Base-by-base conservation (phyloP, 1,140 invertebrate species). In the Lepidostoma basale region DNA sequence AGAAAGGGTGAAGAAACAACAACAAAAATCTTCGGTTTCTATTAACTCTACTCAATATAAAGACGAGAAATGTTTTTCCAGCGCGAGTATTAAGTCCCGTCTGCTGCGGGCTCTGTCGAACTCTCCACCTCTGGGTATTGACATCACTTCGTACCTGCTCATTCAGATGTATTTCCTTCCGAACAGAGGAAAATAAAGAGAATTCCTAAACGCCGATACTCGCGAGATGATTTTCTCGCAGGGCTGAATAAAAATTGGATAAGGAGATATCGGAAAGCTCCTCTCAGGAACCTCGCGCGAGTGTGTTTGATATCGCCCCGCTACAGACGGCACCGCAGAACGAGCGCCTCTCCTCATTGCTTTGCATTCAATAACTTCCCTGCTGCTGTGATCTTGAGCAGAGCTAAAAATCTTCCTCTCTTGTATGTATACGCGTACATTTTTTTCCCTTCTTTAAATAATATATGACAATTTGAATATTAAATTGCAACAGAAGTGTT, bases 121-220 rank as follows among this genome's bases (percentile, higher is more conserved):
- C 25, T 18, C 33, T 14, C 23, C 22, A 10, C 18, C 25, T 22
- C 8, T 8, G 49, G 40, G 47, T 63, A 54, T 66, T 66, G 63
- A 66, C 49, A 56, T 33, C 42, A 44, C 14, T 28, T 28, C 20
- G 25, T 6, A 39, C 33, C 64, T 28, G 40, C 64, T 59, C 33
- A 67, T 58, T 67, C 39, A 67, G 52, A 67, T 67, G 45, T 42
- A 67, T 28, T 58, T 45, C 28, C 25, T 56, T 30, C 47, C 62
- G 28, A 56, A 30, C 33, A 54, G 56, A 68, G 10, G 47, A 63
- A 63, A 68, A 68, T 68, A 68, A 68, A 63, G 47, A 56, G 26
- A 68, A 68, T 63, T 52, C 59, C 59, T 62, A 68, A 62, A 68
- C 39, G 58, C 44, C 56, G 65, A 68, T 68, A 59, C 67, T 68